phyloP scores from a whole-genome alignment of 2,797 vertebrate species.

The Siniperca scherzeri region DNA sequence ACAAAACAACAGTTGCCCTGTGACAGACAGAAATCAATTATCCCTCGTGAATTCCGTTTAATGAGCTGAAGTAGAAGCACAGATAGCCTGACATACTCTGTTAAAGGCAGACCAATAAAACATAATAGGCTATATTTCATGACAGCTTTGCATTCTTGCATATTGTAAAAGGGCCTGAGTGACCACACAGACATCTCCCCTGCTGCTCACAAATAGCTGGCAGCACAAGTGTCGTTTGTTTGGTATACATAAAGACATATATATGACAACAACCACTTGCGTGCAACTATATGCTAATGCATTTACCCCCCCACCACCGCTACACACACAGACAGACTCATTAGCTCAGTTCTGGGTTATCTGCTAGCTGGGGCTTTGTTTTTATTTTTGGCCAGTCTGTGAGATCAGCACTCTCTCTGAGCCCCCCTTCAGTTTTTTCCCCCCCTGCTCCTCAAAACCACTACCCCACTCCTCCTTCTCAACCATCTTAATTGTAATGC shows the following conservation, averaged over 20 bases:
- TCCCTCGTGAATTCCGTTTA: conserved; percentile 19
- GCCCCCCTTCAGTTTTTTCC: conserved; percentile 23
- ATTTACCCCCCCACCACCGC: conserved; percentile 14
- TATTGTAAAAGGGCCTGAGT: conserved; percentile 8
- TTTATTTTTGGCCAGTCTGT: conserved; percentile 50
- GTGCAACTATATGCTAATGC: conserved; percentile 63
- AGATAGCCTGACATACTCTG: conserved; percentile 16
- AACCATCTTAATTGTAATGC: conserved; percentile 78
- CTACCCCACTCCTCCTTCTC: conserved; percentile 23
- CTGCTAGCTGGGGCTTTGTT: conserved; percentile 16
- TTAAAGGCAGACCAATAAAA: conserved; percentile 37
- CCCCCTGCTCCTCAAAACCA: conserved; percentile 24
- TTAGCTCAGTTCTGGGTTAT: conserved; percentile 52
- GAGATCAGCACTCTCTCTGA: conserved; percentile 72
- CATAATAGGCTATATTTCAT: conserved; percentile 24
- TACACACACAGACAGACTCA: conserved; percentile 26
- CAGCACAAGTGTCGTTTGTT: conserved; percentile 48
- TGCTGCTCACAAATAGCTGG: conserved; percentile 39
- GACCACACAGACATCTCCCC: conserved; percentile 15
- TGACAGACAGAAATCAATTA: conserved; percentile 35
- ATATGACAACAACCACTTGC: conserved; percentile 56
- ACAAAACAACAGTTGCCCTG: background rate
- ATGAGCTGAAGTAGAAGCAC: conserved; percentile 5
- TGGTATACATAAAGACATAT: conserved; percentile 58
- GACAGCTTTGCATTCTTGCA: conserved; percentile 41